These are phyloP conservation scores for Ictalurus furcatus DNA, from an alignment of 2,113 vertebrate genomes.

Conservation along the genomic window DNA sequence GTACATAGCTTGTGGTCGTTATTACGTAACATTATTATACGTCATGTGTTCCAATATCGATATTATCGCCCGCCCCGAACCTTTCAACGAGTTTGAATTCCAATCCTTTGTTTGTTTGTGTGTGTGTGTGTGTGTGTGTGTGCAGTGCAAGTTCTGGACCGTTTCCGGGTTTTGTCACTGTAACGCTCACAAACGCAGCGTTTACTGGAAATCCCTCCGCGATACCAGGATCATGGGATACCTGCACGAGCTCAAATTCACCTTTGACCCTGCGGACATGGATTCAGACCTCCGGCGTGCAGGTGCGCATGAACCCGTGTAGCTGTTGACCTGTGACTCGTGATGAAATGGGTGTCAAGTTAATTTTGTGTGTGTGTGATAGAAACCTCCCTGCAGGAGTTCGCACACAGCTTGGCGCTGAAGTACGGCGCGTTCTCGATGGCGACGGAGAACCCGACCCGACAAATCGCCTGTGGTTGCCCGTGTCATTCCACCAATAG, in stretches of 20 bases:
- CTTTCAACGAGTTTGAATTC: neutral
- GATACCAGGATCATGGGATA: slow-evolving; percentile 67
- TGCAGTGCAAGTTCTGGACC: slow-evolving; percentile 77
- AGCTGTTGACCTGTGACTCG: neutral
- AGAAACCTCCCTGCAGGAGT: slow-evolving; percentile 67
- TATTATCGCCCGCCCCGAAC: too few species aligned
- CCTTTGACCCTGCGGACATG: slow-evolving; percentile 73
- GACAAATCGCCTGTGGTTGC: neutral
- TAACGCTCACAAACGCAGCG: slow-evolving; percentile 83
- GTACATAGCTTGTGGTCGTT: too few species aligned
- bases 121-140: neutral
- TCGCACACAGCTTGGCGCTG: slow-evolving; percentile 61
- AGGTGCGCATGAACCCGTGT: slow-evolving; percentile 62
- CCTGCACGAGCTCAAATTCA: slow-evolving; percentile 75
- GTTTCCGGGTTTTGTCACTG: slow-evolving; percentile 74
- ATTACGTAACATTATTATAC: too few species aligned
- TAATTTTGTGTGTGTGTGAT: slow-evolving; percentile 5
- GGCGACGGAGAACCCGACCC: neutral
- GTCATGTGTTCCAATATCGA: neutral
- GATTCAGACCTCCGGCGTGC: slow-evolving; percentile 74
- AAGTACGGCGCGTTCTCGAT: slow-evolving; percentile 65
- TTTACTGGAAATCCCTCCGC: slow-evolving; percentile 75
- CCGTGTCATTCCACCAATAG: slow-evolving; percentile 44
- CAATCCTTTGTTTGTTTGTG: neutral
- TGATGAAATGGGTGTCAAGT: neutral